Conservation (phyloP, 2,113 vertebrate genomes). For the Leptocoma aspasia region DNA sequence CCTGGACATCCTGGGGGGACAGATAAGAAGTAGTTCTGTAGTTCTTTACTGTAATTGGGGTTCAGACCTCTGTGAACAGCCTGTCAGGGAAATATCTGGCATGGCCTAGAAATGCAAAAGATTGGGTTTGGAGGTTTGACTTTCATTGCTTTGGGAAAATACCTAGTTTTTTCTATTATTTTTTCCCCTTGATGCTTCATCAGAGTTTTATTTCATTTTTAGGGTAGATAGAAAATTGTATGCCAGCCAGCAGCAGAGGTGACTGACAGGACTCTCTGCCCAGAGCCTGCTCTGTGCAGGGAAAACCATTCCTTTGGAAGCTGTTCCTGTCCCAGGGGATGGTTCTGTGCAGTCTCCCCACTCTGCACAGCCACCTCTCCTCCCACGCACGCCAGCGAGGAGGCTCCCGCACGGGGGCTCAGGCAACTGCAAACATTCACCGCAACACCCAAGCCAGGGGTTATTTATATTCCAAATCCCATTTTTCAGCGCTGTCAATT, state of each 20-base stretch:
- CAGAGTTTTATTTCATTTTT: neutral
- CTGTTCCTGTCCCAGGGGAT: neutral
- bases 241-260: neutral
- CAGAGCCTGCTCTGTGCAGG: neutral
- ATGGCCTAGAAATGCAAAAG: neutral
- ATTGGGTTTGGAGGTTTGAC: neutral
- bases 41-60: fast-evolving
- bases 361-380: neutral
- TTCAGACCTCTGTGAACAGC: neutral
- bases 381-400: neutral
- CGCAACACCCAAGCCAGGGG: neutral
- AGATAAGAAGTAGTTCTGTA: neutral
- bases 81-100: neutral
- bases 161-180: neutral
- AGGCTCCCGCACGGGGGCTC: neutral
- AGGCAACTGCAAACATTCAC: neutral
- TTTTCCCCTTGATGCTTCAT: neutral
- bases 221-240: neutral
- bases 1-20: neutral
- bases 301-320: neutral
- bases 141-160: neutral
- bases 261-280: neutral
- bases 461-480: constrained; percentile 60
- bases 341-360: neutral
- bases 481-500: constrained; percentile 57